Percentiles rank a stretch among this genome's conserved stretches.
phyloP scores from a whole-genome alignment of 2,797 vertebrate genomes.

The Cynodonichthys magdalenae region DNA sequence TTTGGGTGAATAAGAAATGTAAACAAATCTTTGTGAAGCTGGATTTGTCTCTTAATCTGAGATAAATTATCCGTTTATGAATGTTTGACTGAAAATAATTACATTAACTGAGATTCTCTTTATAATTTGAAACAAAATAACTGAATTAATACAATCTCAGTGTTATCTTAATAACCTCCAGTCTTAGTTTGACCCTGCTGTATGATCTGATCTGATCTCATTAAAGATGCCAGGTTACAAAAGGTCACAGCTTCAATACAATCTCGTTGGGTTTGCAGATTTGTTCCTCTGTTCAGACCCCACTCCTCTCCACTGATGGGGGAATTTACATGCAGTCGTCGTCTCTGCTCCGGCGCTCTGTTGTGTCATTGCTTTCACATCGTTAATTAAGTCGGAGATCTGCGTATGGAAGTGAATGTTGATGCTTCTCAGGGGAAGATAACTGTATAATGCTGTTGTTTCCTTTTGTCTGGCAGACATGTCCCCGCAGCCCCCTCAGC shows the following conservation, averaged over 20 bases:
- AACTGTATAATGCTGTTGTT: slow-evolving; percentile 49
- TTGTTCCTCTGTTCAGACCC: slow-evolving; percentile 43
- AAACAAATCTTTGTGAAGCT: slow-evolving; percentile 21
- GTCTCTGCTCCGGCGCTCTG: slow-evolving; percentile 53
- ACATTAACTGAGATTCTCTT: slow-evolving; percentile 32
- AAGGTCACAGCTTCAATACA: slow-evolving; percentile 57
- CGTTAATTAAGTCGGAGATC: slow-evolving; percentile 73
- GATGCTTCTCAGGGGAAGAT: slow-evolving; percentile 60
- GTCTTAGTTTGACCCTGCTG: slow-evolving; percentile 35
- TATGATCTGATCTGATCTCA: slow-evolving; percentile 53
- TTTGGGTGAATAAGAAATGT: slow-evolving; percentile 8
- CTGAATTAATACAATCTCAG: slow-evolving; percentile 44
- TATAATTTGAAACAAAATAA: slow-evolving; percentile 45
- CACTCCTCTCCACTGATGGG: slow-evolving; percentile 8
- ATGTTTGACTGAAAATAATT: slow-evolving; percentile 50
- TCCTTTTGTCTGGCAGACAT: slow-evolving; percentile 59
- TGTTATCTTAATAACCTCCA: slow-evolving; percentile 55
- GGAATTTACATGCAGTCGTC: slow-evolving; percentile 59
- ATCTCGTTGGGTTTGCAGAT: slow-evolving; percentile 36
- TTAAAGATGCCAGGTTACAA: slow-evolving; percentile 50
- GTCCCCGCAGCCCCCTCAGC: slow-evolving; percentile 44
- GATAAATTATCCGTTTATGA: slow-evolving; percentile 34
- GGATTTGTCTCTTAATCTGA: slow-evolving; percentile 34
- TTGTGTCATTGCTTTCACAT: slow-evolving; percentile 74
- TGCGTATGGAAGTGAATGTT: slow-evolving; percentile 61